A percentile compares a stretch with the other conserved stretches of the same genome.
Evolutionary conservation across 2,797 vertebrate species (phyloP).

Genomic region (Argyrosomus regius): DNA sequence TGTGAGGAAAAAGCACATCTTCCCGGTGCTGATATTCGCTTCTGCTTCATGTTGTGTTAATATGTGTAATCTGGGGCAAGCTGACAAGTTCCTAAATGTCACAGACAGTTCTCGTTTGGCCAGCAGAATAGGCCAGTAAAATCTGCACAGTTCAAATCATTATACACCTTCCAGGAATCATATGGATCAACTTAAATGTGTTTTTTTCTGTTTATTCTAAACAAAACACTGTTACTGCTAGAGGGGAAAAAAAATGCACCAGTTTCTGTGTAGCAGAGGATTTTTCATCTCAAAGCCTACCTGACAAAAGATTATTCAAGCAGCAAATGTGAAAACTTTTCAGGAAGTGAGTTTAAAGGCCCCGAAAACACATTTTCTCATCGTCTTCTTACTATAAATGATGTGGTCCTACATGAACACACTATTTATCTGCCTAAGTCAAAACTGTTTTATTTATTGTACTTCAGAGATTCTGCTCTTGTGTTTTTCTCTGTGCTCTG

Average conservation of each 20-base stretch:
- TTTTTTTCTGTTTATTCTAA: not conserved
- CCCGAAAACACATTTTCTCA: not conserved
- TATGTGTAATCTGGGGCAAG: slow-evolving; percentile 15
- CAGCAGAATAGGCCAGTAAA: not conserved
- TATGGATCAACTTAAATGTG: not conserved
- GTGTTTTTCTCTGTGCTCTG: not conserved
- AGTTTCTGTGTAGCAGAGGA: not conserved
- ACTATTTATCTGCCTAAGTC: slow-evolving; percentile 3
- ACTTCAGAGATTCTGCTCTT: slow-evolving; percentile 1
- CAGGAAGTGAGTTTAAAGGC: slow-evolving; percentile 9
- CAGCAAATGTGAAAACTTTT: slow-evolving; percentile 11
- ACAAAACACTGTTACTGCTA: not conserved
- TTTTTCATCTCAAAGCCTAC: not conserved
- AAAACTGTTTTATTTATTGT: not conserved
- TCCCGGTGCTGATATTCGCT: slow-evolving; percentile 18
- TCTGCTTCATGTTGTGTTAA: slow-evolving; percentile 36
- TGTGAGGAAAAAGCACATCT: slow-evolving; percentile 30
- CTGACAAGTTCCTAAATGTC: slow-evolving; percentile 49
- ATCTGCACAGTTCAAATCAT: slow-evolving; percentile 7
- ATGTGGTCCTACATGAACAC: not conserved
- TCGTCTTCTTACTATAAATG: slow-evolving; percentile 4
- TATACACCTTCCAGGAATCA: not conserved
- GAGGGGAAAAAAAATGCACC: not conserved
- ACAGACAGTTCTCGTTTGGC: not conserved
- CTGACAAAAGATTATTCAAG: not conserved